Percentiles rank a stretch among this genome's conserved stretches.
Conservation (phyloP, 2,113 vertebrate genomes). For the Danionella cerebrum region DNA sequence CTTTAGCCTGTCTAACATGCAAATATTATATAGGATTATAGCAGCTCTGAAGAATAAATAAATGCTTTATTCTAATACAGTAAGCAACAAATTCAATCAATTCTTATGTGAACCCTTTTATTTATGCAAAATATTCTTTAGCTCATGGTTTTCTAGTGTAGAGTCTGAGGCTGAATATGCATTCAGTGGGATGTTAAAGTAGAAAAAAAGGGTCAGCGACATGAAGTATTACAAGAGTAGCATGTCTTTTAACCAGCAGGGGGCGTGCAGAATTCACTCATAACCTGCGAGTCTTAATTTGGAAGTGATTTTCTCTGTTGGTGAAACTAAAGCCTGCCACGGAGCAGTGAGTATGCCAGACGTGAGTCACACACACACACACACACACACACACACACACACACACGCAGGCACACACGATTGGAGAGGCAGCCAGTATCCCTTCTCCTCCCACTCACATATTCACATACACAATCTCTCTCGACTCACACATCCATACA, state of each 20-base stretch:
- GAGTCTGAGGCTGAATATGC: no score
- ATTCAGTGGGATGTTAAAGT: no score
- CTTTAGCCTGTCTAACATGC: no score
- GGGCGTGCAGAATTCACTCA: slow-evolving; percentile 33
- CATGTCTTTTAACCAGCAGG: slow-evolving; percentile 24
- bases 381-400: slow-evolving; percentile 5
- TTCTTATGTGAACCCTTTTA: no score
- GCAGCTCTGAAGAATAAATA: no score
- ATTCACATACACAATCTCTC: neutral
- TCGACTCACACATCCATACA: slow-evolving; percentile 1
- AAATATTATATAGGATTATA: no score
- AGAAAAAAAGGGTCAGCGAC: neutral
- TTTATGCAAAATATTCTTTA: no score
- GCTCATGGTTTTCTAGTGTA: no score
- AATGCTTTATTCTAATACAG: no score
- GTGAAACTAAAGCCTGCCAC: slow-evolving; percentile 24
- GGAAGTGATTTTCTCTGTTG: slow-evolving; percentile 7
- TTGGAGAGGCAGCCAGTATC: slow-evolving; percentile 6
- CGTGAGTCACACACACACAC: slow-evolving; percentile 30
- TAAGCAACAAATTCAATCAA: no score
- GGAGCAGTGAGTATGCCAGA: slow-evolving; percentile 30
- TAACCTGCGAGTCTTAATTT: slow-evolving; percentile 21
- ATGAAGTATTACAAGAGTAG: neutral
- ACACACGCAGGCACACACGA: no score
- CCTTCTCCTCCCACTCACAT: slow-evolving; percentile 11